Evolutionary conservation across 1,140 invertebrate species (phyloP).

Genomic region (Saxidomus purpurata): DNA sequence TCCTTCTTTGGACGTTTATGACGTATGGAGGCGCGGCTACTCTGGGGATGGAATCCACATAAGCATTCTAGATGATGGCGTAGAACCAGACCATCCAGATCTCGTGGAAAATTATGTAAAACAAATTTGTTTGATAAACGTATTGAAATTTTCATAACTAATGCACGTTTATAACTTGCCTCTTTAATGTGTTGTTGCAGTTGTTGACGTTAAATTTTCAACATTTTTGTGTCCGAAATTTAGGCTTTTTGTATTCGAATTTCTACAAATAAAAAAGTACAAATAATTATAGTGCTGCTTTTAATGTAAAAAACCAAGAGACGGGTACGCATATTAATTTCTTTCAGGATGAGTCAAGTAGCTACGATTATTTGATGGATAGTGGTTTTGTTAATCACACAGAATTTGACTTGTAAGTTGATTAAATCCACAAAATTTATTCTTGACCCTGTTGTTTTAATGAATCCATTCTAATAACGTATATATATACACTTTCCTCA

Average conservation of each 20-base stretch:
- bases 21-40: slow-evolving; percentile 97
- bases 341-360: slow-evolving; percentile 21
- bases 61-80: slow-evolving; percentile 96
- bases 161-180: neutral
- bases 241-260: too few species aligned
- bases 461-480: too few species aligned
- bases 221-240: too few species aligned
- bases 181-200: too few species aligned
- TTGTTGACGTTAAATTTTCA: too few species aligned
- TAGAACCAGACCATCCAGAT: slow-evolving; percentile 99
- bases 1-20: slow-evolving; percentile 94
- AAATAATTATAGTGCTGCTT: too few species aligned
- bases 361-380: slow-evolving; percentile 40
- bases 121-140: neutral
- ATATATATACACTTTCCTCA: too few species aligned
- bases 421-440: too few species aligned
- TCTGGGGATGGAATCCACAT: slow-evolving; percentile 97
- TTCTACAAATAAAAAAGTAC: too few species aligned
- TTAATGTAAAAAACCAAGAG: too few species aligned
- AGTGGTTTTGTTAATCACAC: slow-evolving; percentile 38
- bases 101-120: slow-evolving; percentile 95
- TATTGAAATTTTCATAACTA: neutral
- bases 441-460: too few species aligned
- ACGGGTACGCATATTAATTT: neutral
- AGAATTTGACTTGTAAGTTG: slow-evolving; percentile 25